Evolutionary conservation across 1,140 invertebrate genomes (phyloP).

Genomic region (Drosophila tropicalis): DNA sequence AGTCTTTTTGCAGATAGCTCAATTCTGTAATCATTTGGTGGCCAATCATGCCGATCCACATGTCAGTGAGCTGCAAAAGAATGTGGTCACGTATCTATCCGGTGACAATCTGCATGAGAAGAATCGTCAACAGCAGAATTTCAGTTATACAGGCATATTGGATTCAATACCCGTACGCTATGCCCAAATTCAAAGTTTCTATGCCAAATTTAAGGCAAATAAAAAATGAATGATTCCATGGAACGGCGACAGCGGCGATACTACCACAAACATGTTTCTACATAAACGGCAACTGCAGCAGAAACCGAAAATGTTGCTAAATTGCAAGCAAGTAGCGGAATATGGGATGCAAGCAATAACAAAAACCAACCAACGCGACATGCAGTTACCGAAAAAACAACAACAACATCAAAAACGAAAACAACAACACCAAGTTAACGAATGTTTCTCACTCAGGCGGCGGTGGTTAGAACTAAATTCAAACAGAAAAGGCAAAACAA

Average conservation of each 20-base stretch:
- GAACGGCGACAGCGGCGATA: slow-evolving; percentile 51
- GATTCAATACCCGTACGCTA: slow-evolving; percentile 80
- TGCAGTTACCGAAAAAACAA: slow-evolving; percentile 57
- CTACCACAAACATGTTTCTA: slow-evolving; percentile 40
- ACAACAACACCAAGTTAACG: slow-evolving; percentile 60
- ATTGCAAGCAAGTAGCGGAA: slow-evolving; percentile 59
- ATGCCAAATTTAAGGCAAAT: slow-evolving; percentile 80
- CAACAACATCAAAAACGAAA: too few relatives aligned
- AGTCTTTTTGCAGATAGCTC: slow-evolving; percentile 77
- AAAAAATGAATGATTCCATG: slow-evolving; percentile 72
- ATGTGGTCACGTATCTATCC: slow-evolving; percentile 79
- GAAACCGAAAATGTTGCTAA: slow-evolving; percentile 64
- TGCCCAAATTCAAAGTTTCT: slow-evolving; percentile 82
- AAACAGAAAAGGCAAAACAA: neutral
- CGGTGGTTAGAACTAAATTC: slow-evolving; percentile 49
- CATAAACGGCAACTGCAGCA: slow-evolving; percentile 56
- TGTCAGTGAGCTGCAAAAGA: slow-evolving; percentile 74
- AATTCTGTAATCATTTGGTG: slow-evolving; percentile 82
- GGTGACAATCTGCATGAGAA: slow-evolving; percentile 80
- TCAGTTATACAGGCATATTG: slow-evolving; percentile 81
- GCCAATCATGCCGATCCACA: slow-evolving; percentile 78
- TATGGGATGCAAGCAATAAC: slow-evolving; percentile 65
- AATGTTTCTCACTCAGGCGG: slow-evolving; percentile 58
- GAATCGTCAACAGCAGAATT: slow-evolving; percentile 77
- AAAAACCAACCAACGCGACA: slow-evolving; percentile 67